Conservation (phyloP, 2,888 invertebrate genomes). For the Apamea monoglypha region DNA sequence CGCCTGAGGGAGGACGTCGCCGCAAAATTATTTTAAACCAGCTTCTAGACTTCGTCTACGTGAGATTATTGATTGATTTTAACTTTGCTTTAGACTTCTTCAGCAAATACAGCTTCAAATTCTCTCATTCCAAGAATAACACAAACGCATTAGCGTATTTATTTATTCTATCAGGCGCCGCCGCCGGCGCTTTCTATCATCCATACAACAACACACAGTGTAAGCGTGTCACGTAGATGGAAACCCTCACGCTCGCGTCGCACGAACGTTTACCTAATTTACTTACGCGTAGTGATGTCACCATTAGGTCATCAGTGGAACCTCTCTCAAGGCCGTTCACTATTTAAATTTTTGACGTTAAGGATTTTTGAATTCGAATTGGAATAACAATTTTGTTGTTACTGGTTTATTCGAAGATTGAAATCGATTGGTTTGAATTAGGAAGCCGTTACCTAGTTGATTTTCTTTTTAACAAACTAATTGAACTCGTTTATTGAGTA, state of each 20-base stretch:
- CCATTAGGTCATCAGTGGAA: slow-evolving; percentile 66
- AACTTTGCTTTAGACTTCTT: background rate
- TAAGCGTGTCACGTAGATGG: slow-evolving; percentile 57
- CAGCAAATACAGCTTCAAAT: background rate
- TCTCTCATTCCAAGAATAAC: slow-evolving; percentile 37
- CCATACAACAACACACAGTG: slow-evolving; percentile 31
- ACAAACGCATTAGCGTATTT: slow-evolving; percentile 43
- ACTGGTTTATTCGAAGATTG: slow-evolving; percentile 16
- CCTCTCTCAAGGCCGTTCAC: slow-evolving; percentile 66
- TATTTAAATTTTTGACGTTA: slow-evolving; percentile 61
- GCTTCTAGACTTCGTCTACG: background rate
- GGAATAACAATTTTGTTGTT: slow-evolving; percentile 33
- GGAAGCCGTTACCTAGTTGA: background rate
- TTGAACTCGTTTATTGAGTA: background rate
- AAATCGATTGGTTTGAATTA: slow-evolving; percentile 10
- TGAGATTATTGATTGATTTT: background rate
- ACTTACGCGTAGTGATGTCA: slow-evolving; percentile 71
- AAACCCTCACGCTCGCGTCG: slow-evolving; percentile 46
- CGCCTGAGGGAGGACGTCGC: background rate
- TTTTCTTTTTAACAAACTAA: background rate
- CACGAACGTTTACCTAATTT: slow-evolving; percentile 67
- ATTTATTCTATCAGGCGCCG: slow-evolving; percentile 55
- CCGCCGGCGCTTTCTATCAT: slow-evolving; percentile 51
- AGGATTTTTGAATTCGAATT: slow-evolving; percentile 42
- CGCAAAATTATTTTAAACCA: background rate